phyloP scores from a whole-genome alignment of 2,113 vertebrate genomes.

The Puntigrus tetrazona region DNA sequence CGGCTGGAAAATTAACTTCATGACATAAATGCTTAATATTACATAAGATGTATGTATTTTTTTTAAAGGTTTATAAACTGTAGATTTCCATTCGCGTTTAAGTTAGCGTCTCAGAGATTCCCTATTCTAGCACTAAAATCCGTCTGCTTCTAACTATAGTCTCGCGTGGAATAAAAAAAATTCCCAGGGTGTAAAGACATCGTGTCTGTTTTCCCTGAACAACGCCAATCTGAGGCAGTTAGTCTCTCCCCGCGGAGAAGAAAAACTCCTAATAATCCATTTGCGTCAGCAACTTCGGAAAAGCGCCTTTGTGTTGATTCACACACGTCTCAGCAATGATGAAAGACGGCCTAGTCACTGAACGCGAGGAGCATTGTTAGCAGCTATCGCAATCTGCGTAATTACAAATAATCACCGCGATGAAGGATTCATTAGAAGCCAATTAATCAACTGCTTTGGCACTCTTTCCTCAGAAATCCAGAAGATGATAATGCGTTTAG shows the following conservation, averaged over 20 bases:
- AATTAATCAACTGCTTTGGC: background rate
- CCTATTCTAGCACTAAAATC: background rate
- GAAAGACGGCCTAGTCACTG: background rate
- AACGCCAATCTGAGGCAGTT: slow-evolving; percentile 43
- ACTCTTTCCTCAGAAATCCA: background rate
- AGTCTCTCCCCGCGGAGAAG: slow-evolving; percentile 27
- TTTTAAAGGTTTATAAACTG: too few species aligned
- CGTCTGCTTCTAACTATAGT: background rate
- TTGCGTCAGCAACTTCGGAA: slow-evolving; percentile 57
- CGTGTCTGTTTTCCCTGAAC: slow-evolving; percentile 42
- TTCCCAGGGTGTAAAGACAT: slow-evolving; percentile 24
- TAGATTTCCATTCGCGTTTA: background rate
- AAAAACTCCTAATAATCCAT: slow-evolving; percentile 48
- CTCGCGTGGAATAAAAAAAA: slow-evolving; percentile 11
- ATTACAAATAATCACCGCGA: slow-evolving; percentile 21
- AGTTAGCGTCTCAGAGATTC: background rate
- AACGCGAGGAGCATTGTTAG: slow-evolving; percentile 34
- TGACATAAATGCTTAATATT: background rate
- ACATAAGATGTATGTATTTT: too few species aligned
- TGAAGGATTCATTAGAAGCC: background rate
- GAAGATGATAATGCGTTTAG: background rate
- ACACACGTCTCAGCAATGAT: slow-evolving; percentile 41
- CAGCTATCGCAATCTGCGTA: background rate
- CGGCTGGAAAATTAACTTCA: background rate
- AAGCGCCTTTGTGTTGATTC: slow-evolving; percentile 44